phyloP scores from a whole-genome alignment of 2,888 invertebrate genomes.

The Melangyna quadrimaculata region DNA sequence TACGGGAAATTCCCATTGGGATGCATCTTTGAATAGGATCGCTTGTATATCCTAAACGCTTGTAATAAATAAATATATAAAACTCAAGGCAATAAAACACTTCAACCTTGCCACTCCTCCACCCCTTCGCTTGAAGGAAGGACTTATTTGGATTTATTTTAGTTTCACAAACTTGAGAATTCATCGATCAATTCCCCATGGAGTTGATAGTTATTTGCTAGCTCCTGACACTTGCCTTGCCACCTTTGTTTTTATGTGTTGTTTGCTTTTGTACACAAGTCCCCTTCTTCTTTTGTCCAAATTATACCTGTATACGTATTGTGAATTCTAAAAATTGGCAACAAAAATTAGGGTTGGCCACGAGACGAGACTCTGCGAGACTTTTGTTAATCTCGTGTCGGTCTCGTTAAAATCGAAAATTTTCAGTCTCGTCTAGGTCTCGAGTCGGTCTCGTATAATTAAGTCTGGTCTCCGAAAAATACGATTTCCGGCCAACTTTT shows the following conservation, averaged over 20 bases:
- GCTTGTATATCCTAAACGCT: not conserved
- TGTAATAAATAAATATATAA: slow-evolving; percentile 42
- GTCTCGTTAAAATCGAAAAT: too few species aligned
- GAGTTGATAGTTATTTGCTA: not conserved
- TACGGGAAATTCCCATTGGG: not conserved
- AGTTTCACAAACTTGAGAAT: slow-evolving; percentile 25
- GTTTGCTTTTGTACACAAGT: not conserved
- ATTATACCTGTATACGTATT: not conserved
- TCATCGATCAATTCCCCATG: slow-evolving; percentile 18
- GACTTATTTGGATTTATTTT: slow-evolving; percentile 54
- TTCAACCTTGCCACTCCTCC: not conserved
- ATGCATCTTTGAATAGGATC: not conserved
- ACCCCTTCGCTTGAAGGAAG: not conserved
- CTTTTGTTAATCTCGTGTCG: too few species aligned
- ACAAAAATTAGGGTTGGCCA: too few species aligned
- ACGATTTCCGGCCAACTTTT: too few species aligned
- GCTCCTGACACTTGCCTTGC: slow-evolving; percentile 24
- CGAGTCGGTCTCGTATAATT: too few species aligned
- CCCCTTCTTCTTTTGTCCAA: not conserved
- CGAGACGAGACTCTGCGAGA: too few species aligned
- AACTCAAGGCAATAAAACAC: slow-evolving; percentile 45
- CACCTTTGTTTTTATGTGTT: slow-evolving; percentile 1
- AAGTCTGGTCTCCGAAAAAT: too few species aligned
- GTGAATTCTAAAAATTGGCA: slow-evolving; percentile 23
- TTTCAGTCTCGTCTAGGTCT: too few species aligned